Evolutionary conservation across 2,888 invertebrate genomes (phyloP).

Genomic region (Empis livida): DNA sequence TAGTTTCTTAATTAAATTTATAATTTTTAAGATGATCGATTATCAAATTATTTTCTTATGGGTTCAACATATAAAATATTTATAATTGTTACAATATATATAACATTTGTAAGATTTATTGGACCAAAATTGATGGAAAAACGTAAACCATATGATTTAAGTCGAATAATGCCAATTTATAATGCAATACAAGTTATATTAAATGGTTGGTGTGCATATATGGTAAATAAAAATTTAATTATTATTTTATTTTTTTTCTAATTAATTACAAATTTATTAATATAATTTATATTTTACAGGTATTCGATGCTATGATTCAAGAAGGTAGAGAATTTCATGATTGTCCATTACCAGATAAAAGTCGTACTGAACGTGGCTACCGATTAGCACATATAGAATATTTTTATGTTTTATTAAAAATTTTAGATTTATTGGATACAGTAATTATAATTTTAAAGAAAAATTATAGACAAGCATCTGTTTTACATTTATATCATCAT

Average conservation of each 20-base stretch:
- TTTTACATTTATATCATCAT: not conserved
- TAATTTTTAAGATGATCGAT: not conserved
- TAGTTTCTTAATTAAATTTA: too few relatives aligned
- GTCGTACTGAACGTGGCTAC: not conserved
- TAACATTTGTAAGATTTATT: not conserved
- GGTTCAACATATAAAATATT: not conserved
- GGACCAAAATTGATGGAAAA: not conserved
- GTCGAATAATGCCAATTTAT: not conserved
- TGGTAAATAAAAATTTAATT: not conserved
- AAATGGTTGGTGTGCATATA: not conserved
- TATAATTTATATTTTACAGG: not conserved
- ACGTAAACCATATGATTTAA: not conserved
- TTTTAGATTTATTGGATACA: slow-evolving; percentile 52
- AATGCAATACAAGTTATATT: not conserved
- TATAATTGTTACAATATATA: not conserved
- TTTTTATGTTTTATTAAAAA: slow-evolving; percentile 48
- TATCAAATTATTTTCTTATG: not conserved
- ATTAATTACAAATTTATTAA: not conserved
- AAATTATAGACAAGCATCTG: slow-evolving; percentile 37
- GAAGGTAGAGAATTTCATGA: too few relatives aligned
- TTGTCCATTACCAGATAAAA: slow-evolving; percentile 1
- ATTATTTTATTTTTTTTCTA: not conserved
- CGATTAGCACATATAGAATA: slow-evolving; percentile 26
- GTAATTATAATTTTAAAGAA: slow-evolving; percentile 55
- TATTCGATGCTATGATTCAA: not conserved